Base-by-base conservation (phyloP, 2,888 invertebrate genomes). In the Lochmaea crataegi region DNA sequence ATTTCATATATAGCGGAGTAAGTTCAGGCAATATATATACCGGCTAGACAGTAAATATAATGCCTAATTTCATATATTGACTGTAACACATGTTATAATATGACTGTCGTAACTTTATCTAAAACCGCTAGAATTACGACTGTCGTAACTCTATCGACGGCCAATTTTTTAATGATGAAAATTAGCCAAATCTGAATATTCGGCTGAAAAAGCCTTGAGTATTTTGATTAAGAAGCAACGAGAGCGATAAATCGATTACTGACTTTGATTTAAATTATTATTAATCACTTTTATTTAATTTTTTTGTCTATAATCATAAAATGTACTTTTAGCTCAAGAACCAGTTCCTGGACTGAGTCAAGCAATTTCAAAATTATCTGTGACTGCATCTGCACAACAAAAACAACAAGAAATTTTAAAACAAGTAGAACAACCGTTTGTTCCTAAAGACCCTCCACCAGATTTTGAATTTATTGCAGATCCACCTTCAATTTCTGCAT, bases 401-500 rank as follows among this genome's bases (percentile, higher is more conserved):
- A 93, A 95, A 70, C 96, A 96, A 82, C 95, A 95, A 84, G 96
- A 96, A 85, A 90, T 96, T 32, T 88, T 96, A 1, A 95, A 96
- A 83, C 94, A 95, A 83, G 94, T 94, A 0, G 93, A 94, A 77
- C 94, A 95, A 82, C 94, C 94, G 0, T 95, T 96, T 78, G 91
- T 96, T 2, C 97, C 97, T 0, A 96, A 95, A 82, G 96, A 97
- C 82, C 96, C 97, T 0, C 98, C 98, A 0, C 88, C 91, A 41
- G 96, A 97, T 77, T 97, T 94, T 87, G 97, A 98, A 86, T 98
- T 97, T 86, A 93, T 96, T 65, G 97, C 97, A 10, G 99, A 99
- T 88, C 98, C 99, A 0, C 98, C 99, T 0, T 98, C 98, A 1
- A 99, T 99, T 82, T 99, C 99, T 1, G 98, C 98, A 0, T 90